phyloP scores from a whole-genome alignment of 2,113 vertebrate genomes.

The Vulpes vulpes region DNA sequence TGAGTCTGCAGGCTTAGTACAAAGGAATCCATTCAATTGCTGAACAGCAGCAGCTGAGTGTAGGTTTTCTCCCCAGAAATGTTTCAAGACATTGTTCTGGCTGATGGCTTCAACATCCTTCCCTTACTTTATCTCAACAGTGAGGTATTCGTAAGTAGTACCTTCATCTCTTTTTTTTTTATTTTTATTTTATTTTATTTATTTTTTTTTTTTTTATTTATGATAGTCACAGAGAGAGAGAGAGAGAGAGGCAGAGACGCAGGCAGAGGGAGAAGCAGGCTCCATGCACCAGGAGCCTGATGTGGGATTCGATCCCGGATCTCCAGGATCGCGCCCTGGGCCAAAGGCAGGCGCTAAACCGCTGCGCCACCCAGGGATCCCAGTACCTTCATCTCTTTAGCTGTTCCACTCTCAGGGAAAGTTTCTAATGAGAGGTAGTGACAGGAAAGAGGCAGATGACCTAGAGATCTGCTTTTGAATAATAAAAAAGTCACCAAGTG shows the following conservation, averaged over 20 bases:
- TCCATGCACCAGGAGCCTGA: too few relatives aligned
- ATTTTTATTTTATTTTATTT: too few relatives aligned
- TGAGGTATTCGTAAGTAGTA: neutral
- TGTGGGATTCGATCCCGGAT: too few relatives aligned
- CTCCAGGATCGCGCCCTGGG: too few relatives aligned
- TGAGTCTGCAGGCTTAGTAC: neutral
- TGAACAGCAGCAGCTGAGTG: neutral
- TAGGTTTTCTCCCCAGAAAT: neutral
- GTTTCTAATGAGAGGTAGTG: constrained; percentile 24
- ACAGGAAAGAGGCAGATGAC: neutral
- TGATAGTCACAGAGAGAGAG: too few relatives aligned
- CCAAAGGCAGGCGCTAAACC: too few relatives aligned
- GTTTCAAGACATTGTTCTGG: neutral
- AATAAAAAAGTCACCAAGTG: neutral
- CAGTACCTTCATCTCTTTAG: neutral
- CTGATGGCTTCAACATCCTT: neutral
- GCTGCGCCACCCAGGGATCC: too few relatives aligned
- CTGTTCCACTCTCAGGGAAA: neutral
- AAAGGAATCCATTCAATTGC: neutral
- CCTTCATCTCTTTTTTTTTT: neutral
- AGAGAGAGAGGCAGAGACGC: too few relatives aligned
- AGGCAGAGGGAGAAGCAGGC: too few relatives aligned
- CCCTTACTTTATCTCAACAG: neutral
- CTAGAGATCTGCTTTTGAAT: constrained; percentile 19
- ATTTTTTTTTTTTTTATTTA: too few relatives aligned